Evolutionary conservation across 2,888 invertebrate species (phyloP).

Genomic region (Tricholauxania praeusta): DNA sequence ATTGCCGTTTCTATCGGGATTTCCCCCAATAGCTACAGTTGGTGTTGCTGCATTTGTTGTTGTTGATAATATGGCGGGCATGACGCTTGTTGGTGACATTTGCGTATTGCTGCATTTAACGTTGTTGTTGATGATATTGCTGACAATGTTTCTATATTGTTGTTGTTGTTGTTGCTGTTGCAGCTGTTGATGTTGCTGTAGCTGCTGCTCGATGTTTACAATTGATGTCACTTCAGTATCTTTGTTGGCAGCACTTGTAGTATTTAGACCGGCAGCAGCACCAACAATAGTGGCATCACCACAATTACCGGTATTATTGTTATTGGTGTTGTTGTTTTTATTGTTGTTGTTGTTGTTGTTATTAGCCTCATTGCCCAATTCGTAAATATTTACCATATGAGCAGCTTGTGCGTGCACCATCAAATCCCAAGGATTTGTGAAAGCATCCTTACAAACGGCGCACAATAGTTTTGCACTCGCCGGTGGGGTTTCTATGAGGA

Average conservation of each 20-base stretch:
- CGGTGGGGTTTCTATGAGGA: conserved; percentile 61
- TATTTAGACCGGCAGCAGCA: conserved; percentile 9
- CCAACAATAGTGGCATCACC: conserved; percentile 18
- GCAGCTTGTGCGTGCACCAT: conserved; percentile 79
- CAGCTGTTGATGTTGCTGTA: conserved; percentile 36
- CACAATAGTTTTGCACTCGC: conserved; percentile 71
- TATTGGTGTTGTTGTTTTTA: conserved; percentile 44
- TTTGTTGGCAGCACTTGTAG: conserved; percentile 24
- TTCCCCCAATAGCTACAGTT: conserved; percentile 4
- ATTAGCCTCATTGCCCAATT: conserved; percentile 70
- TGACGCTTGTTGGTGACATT: conserved; percentile 46
- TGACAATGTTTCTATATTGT: conserved; percentile 13
- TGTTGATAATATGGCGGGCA: conserved; percentile 35
- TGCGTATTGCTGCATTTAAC: conserved; percentile 41
- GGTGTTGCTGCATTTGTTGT: conserved; percentile 27
- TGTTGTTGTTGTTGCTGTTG: conserved; percentile 41
- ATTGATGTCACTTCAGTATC: conserved; percentile 14
- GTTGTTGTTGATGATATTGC: conserved; percentile 28
- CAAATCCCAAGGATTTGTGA: conserved; percentile 77
- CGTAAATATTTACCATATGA: conserved; percentile 78
- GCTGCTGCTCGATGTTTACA: conserved; percentile 40
- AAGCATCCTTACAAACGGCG: conserved; percentile 77
- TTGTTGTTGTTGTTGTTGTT: conserved; percentile 46
- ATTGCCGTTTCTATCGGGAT: conserved; percentile 43
- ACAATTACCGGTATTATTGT: conserved; percentile 9